Evolutionary conservation across 2,888 invertebrate species (phyloP).

Genomic region (Harmothoe impar): DNA sequence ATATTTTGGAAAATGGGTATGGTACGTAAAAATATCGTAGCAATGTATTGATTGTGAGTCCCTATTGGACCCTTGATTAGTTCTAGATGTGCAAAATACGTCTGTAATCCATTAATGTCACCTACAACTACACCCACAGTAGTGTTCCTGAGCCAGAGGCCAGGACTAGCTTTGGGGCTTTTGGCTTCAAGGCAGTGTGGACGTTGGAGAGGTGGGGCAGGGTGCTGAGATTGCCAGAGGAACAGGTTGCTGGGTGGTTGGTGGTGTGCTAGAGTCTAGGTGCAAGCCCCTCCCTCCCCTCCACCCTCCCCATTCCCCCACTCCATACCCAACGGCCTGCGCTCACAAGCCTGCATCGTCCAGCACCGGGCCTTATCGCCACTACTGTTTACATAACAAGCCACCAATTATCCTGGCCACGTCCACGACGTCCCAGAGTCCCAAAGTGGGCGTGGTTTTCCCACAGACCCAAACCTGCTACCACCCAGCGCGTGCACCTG

Average conservation of each 20-base stretch:
- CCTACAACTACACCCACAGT: too few relatives aligned
- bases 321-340: background rate
- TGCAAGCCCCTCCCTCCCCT: slow-evolving; percentile 1
- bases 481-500: slow-evolving; percentile 36
- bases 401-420: slow-evolving; percentile 31
- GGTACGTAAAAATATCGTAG: too few relatives aligned
- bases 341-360: slow-evolving; percentile 6
- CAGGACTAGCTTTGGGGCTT: too few relatives aligned
- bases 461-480: background rate
- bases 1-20: too few relatives aligned
- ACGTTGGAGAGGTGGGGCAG: background rate
- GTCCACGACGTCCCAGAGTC: background rate
- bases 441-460: slow-evolving; percentile 56
- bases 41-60: too few relatives aligned
- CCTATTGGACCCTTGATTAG: too few relatives aligned
- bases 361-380: background rate
- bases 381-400: slow-evolving; percentile 38
- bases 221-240: background rate
- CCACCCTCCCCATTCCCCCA: background rate
- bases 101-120: too few relatives aligned
- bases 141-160: too few relatives aligned
- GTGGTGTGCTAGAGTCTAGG: background rate
- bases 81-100: too few relatives aligned
- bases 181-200: too few relatives aligned
- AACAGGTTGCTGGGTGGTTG: slow-evolving; percentile 37